A percentile compares a stretch with the other conserved stretches of the same genome.
These are phyloP conservation scores for Sorex fumeus DNA, from an alignment of 2,113 vertebrate genomes.

Conservation along the genomic window DNA sequence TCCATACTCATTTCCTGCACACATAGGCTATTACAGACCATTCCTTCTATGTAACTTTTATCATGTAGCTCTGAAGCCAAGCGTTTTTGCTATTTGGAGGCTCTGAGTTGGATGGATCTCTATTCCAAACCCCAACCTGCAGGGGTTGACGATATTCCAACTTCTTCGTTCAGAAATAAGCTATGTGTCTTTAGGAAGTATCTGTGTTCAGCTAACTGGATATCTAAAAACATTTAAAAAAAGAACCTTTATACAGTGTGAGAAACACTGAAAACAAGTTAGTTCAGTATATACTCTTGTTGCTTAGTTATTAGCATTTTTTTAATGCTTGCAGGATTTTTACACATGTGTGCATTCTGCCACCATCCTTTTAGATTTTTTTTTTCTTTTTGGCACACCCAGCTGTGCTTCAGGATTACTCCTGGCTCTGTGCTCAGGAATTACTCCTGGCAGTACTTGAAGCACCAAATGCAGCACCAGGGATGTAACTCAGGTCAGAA, in stretches of 20 bases:
- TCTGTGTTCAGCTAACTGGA: constrained; percentile 8
- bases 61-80: background rate
- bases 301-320: constrained; percentile 15
- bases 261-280: constrained; percentile 8
- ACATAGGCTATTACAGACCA: too few species aligned
- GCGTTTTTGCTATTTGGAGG: background rate
- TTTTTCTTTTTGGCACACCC: too few species aligned
- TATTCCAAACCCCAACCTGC: too few species aligned
- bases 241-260: background rate
- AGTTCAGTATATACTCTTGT: background rate
- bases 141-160: background rate
- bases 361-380: too few species aligned
- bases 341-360: background rate
- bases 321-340: background rate
- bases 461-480: too few species aligned
- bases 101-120: too few species aligned
- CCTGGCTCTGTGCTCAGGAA: too few species aligned
- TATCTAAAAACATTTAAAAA: background rate
- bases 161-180: background rate
- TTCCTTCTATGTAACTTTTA: too few species aligned
- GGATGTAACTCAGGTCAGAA: too few species aligned
- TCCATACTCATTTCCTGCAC: too few species aligned
- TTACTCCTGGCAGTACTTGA: too few species aligned
- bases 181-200: background rate
- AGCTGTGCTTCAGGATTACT: too few species aligned